phyloP scores from a whole-genome alignment of 2,888 invertebrate species.

The Ditula angustiorana region DNA sequence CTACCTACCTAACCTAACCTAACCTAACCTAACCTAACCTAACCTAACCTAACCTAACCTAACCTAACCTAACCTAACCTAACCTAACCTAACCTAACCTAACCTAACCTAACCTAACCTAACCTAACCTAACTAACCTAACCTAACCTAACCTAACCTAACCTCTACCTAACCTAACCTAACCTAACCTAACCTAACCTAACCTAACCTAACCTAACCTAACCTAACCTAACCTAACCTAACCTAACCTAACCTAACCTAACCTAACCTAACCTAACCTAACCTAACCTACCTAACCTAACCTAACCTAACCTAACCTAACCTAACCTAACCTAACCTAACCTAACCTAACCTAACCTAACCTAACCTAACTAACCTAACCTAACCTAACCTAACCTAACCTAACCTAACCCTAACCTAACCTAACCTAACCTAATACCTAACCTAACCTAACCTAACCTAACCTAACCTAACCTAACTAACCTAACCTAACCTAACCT shows the following conservation, averaged over 20 bases:
- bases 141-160: conserved; percentile 40
- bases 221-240: conserved; percentile 10
- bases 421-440: conserved; percentile 41
- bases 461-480: conserved; percentile 10
- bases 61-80: conserved; percentile 40
- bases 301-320: conserved; percentile 6
- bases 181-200: conserved; percentile 40
- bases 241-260: conserved; percentile 7
- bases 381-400: conserved; percentile 10
- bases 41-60: conserved; percentile 39
- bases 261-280: conserved; percentile 9
- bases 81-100: conserved; percentile 40
- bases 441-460: conserved; percentile 32
- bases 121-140: conserved; percentile 38
- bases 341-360: background rate
- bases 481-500: background rate
- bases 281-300: conserved; percentile 2
- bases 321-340: conserved; percentile 10
- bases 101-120: conserved; percentile 40
- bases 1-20: too few species aligned
- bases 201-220: conserved; percentile 20
- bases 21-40: conserved; percentile 37
- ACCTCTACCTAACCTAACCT: conserved; percentile 39
- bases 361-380: conserved; percentile 10
- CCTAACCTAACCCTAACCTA: conserved; percentile 34